Conservation (phyloP, 2,797 vertebrate species). For the Sarcoramphus papa region DNA sequence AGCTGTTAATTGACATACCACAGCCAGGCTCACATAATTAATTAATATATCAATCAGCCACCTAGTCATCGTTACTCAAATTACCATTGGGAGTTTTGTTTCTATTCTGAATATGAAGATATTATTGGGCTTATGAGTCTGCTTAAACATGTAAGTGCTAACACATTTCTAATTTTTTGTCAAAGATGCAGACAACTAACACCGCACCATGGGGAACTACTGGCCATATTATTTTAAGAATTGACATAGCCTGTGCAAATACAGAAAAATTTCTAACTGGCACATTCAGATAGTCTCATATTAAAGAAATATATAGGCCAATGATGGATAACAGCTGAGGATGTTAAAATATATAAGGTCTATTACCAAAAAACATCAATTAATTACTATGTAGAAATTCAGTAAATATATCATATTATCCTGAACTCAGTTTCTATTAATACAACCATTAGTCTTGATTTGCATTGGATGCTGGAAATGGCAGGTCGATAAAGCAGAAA, state of each 20-base stretch:
- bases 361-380: background rate
- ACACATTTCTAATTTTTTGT: background rate
- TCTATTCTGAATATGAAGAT: background rate
- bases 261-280: background rate
- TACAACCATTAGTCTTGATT: background rate
- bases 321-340: background rate
- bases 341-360: background rate
- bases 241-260: background rate
- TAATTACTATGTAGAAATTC: background rate
- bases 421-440: background rate
- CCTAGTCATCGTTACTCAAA: background rate
- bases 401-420: background rate
- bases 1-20: background rate
- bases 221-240: background rate
- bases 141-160: background rate
- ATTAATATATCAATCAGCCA: background rate
- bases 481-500: background rate
- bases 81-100: background rate
- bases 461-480: background rate
- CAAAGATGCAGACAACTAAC: background rate
- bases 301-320: background rate
- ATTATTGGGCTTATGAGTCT: background rate
- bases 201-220: background rate
- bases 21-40: background rate
- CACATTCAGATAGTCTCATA: background rate